Base-by-base conservation (phyloP, 23 tunicate genomes). In the Ascidia mentula region DNA sequence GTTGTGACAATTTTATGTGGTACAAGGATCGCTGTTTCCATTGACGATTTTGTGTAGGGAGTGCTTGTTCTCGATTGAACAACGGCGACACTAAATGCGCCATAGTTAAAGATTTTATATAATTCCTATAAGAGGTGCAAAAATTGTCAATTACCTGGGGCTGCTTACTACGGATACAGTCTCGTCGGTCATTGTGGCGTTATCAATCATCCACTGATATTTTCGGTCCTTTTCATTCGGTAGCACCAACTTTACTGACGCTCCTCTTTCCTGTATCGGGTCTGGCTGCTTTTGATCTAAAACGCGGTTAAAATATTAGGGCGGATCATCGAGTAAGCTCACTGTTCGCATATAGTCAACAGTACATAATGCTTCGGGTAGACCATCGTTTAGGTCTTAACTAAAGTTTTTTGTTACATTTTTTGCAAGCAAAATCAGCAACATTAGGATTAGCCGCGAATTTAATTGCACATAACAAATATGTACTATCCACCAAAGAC, bases 141-240 rank as follows among this genome's bases (percentile, higher is more conserved):
- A 53, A 3, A 53, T 20, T 53, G 65, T 20, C 13, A 9, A 9
- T 28, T 53, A 53, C 65, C 65, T 20, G 4, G 45, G 35, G 65
- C 79, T 73, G 46, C 6, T 22, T 4, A 82, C 39, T 35, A 79
- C 90, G 17, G 90, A 86, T 5, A 73, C 18, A n/a, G 90, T 42
- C 42, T 78, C 79, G 72, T 86, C 90, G 24, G 90, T 86, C 90
- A 86, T 86, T 36, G 90, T 86, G 0, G 84, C 37, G 31, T 86
- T 86, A 40, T 86, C 90, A 0, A 79, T 42, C 90, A 86, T 79
- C 90, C 90, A 86, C 30, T 59, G 84, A 22, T 45, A 60, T 6
- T 30, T 37, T 37, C 70, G 72, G 15, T 60, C 73, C 0, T 61
- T 60, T 42, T 77, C 81, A 38, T 69, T 75, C 39, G 87, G 87